Conservation (phyloP, 2,888 invertebrate species). For the Eustalomyia histrio region DNA sequence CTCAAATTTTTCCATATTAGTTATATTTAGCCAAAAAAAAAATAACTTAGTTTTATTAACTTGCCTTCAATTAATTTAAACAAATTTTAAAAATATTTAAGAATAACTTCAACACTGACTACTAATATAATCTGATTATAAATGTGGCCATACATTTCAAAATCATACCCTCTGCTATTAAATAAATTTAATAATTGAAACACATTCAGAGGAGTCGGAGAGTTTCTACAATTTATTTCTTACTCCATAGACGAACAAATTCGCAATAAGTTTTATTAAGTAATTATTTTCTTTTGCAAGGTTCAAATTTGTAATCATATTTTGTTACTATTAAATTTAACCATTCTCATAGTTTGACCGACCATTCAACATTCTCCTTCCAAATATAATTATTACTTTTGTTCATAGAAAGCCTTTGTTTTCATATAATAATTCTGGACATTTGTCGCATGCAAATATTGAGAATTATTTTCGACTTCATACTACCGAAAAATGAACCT, state of each 20-base stretch:
- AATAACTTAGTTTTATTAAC: too few relatives aligned
- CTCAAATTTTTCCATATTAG: too few relatives aligned
- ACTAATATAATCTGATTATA: too few relatives aligned
- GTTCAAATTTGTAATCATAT: slow-evolving; percentile 52
- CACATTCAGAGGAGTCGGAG: background rate
- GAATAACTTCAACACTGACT: too few relatives aligned
- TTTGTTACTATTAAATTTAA: slow-evolving; percentile 54
- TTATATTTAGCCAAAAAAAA: too few relatives aligned
- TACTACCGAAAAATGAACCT: slow-evolving; percentile 6
- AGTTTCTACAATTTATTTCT: background rate
- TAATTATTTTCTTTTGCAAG: slow-evolving; percentile 30
- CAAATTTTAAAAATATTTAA: too few relatives aligned
- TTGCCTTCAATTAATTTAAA: too few relatives aligned
- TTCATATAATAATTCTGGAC: slow-evolving; percentile 37
- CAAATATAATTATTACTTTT: slow-evolving; percentile 55
- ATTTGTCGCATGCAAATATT: slow-evolving; percentile 60
- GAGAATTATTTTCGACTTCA: slow-evolving; percentile 4
- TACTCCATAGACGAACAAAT: background rate
- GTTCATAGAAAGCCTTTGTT: slow-evolving; percentile 35
- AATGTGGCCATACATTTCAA: too few relatives aligned
- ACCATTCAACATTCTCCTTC: background rate
- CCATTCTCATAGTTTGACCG: background rate
- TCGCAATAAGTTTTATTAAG: slow-evolving; percentile 40
- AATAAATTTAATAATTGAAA: slow-evolving; percentile 5
- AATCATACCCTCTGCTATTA: background rate